Base-by-base conservation (phyloP, 1,140 invertebrate genomes). In the Drosophila santomea region DNA sequence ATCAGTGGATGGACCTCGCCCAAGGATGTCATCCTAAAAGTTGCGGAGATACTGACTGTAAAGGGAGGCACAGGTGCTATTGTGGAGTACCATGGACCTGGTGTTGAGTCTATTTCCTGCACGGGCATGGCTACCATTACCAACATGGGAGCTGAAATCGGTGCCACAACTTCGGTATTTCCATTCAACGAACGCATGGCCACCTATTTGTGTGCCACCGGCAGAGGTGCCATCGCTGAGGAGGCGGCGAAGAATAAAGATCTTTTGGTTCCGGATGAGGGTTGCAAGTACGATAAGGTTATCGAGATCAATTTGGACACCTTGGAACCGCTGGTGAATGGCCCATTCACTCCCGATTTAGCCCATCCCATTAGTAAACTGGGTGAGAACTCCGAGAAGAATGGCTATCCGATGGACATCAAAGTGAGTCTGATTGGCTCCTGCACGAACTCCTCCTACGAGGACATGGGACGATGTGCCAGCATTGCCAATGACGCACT, bases 61-160 rank as follows among this genome's bases (percentile, higher is more conserved):
- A 99, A 99, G 92, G 99, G 99, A 41, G 99, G 99, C 28, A 99
- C 99, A 62, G 99, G 99, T 12, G 98, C 99, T 51, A 99, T 99
- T 92, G 97, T 99, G 23, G 99, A 99, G 92, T 99, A 99, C 93
- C 97, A 96, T 93, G 99, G 99, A 1, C 97, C 98, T 14, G 99
- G 99, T 28, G 98, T 99, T 0, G 98, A 99, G 80, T 88, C 84
- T 4, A 89, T 99, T 80, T 99, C 98, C 14, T 99, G 98, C 92
- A 99, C 99, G 44, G 99, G 98, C 44, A 99, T 99, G 98, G 98
- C 97, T 6, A 99, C 98, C 17, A 99, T 99, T 91, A 99, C 99
- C 92, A 99, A 99, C 93, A 99, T 99, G 99, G 99, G 99, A 56
- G 99, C 99, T 60, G 99, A 99, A 93, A 99, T 99, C 81, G 99